Percentiles rank a stretch among this genome's conserved stretches.
Evolutionary conservation across 1,140 invertebrate species (phyloP).

Genomic region (Rhizoglyphus robini): DNA sequence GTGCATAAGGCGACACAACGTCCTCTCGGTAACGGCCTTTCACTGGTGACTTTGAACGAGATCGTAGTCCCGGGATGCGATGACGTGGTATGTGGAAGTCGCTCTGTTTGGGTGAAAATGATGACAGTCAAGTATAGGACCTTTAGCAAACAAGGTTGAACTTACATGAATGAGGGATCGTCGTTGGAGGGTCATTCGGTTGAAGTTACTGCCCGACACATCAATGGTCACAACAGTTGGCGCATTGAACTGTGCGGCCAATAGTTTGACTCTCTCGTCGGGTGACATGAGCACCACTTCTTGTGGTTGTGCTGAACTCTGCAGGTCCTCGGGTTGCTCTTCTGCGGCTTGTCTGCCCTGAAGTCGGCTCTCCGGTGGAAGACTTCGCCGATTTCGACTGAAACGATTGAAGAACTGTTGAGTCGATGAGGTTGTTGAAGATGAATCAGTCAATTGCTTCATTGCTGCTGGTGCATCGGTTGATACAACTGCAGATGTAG

Average conservation of each 20-base stretch:
- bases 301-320: neutral
- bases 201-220: conserved; percentile 65
- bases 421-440: neutral
- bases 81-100: conserved; percentile 7
- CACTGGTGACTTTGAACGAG: conserved; percentile 1
- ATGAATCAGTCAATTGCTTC: neutral
- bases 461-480: neutral
- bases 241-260: conserved; percentile 48
- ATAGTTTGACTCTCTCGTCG: conserved; percentile 32
- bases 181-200: conserved; percentile 64
- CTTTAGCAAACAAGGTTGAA: too few species aligned
- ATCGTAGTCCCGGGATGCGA: neutral
- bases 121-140: neutral
- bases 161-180: conserved; percentile 55
- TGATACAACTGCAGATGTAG: neutral
- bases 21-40: neutral
- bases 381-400: neutral
- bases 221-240: conserved; percentile 72
- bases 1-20: neutral
- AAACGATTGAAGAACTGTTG: neutral
- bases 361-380: neutral
- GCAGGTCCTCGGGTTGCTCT: neutral
- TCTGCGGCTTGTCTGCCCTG: neutral
- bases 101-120: neutral
- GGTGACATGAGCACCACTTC: conserved; percentile 29